phyloP scores from a whole-genome alignment of 92 coral and sea anemone species.

The Epizoanthus illoricatus region DNA sequence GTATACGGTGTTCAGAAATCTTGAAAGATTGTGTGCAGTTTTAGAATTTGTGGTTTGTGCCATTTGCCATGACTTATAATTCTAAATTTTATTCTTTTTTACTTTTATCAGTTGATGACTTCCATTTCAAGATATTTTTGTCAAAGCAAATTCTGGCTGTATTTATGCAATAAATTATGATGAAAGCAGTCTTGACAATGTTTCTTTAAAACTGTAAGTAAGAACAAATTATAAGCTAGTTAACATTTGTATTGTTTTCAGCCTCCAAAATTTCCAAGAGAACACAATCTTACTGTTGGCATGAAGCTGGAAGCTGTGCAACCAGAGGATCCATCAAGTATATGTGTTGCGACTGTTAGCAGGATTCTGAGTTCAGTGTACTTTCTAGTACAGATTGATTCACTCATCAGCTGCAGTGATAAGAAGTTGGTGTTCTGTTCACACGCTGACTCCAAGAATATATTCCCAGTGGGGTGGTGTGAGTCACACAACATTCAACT shows the following conservation, averaged over 20 bases:
- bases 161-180: no score
- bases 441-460: conserved; percentile 66
- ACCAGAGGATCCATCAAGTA: conserved; percentile 81
- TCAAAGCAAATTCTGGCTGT: no score
- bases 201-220: no score
- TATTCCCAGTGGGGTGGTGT: conserved; percentile 92
- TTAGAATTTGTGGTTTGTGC: no score
- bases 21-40: no score
- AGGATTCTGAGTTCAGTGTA: conserved; percentile 49
- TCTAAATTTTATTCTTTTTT: no score
- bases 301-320: conserved; percentile 83
- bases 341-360: conserved; percentile 80
- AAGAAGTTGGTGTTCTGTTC: conserved; percentile 66
- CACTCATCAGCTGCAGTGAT: conserved; percentile 45
- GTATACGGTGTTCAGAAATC: no score
- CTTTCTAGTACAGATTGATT: conserved; percentile 76
- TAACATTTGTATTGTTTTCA: conserved; percentile 4
- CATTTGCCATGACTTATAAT: no score
- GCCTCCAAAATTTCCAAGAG: conserved; percentile 50
- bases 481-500: conserved; percentile 68
- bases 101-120: no score
- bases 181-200: no score
- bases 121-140: no score
- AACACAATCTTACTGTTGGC: conserved; percentile 62
- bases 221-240: no score